These are phyloP conservation scores for Anastatus disparis DNA, from an alignment of 1,140 invertebrate species.

Conservation along the genomic window DNA sequence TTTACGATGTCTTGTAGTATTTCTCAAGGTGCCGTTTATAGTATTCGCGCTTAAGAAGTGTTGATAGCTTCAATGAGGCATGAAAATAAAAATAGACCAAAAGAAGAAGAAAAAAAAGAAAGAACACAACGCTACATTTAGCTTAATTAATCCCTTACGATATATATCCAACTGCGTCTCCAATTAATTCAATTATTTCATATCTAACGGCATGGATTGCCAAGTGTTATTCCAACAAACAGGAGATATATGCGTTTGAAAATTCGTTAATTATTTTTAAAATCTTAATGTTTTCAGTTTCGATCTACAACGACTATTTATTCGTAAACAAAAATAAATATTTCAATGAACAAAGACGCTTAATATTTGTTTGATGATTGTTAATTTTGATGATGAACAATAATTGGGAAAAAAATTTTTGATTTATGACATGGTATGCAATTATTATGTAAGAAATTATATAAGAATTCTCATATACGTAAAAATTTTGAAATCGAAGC, in stretches of 20 bases:
- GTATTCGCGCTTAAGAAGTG: neutral
- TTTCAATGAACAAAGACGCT: neutral
- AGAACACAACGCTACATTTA: conserved; percentile 20
- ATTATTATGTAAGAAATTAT: too few relatives aligned
- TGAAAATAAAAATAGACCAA: too few relatives aligned
- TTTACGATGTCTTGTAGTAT: conserved; percentile 1
- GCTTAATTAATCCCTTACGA: conserved; percentile 19
- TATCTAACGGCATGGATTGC: neutral
- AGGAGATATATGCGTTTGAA: neutral
- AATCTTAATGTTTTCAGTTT: too few relatives aligned
- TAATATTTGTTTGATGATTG: too few relatives aligned
- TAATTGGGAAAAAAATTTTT: too few relatives aligned
- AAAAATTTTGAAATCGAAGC: too few relatives aligned
- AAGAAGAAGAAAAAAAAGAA: conserved; percentile 26
- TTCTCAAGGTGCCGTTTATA: neutral
- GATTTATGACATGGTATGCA: too few relatives aligned
- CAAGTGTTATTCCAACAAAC: neutral
- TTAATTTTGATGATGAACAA: too few relatives aligned
- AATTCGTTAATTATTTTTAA: conserved; percentile 16
- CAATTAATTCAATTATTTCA: conserved; percentile 34
- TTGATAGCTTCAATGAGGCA: conserved; percentile 10
- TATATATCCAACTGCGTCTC: neutral
- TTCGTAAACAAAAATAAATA: conserved; percentile 1
- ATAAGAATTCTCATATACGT: too few relatives aligned
- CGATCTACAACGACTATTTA: neutral